Evolutionary conservation across 92 coral and sea anemone genomes (phyloP), one percentile per base, ranked within the genome.

Genomic region (Paramuricea clavata): DNA sequence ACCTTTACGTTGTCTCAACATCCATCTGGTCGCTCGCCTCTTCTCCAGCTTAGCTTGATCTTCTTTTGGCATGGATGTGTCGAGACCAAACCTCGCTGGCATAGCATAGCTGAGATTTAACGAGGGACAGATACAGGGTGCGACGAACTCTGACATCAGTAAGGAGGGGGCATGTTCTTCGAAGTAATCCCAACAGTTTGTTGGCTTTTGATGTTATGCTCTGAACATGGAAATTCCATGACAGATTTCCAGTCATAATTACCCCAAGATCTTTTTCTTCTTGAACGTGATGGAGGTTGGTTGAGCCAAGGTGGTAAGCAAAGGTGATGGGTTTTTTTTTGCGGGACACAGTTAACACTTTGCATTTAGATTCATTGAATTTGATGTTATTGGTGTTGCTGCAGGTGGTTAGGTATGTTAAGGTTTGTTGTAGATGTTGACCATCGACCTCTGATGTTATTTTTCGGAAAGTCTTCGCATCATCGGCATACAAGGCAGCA

Each of bases 221-320:
- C 10, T 39, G 5, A 64, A 64, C 21, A 12, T 64, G 71, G 21
- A 27, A 15, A 27, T 64, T 33, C 71, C 71, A 64, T 12, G 71
- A 21, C 9, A 26, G 71, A 64, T 64, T 64, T 1, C 12, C 12
- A 26, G 71, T 64, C 32, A 64, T 27, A 26, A 64, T 64, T 27
- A 64, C 71, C 2, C 71, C 71, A 25, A 64, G 71, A 64, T 64
- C 26, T 64, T 64, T 64, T 64, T 64, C 71, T n/a, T 70, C 25
- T 26, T 21, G 50, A 26, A 70, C 49, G 52, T 49, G 49, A 70
- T 33, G 49, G 26, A 70, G 17, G 1, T 49, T 3, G 11, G 76
- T 4, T 70, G 49, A 26, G 52, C 49, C 43, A 12, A 70, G 52
- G 33, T 70, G 76, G 25, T 70, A 70, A 31, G 33, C 33, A 26